Conservation (phyloP, 1,140 invertebrate genomes). For the Lasioglossum albipes region DNA sequence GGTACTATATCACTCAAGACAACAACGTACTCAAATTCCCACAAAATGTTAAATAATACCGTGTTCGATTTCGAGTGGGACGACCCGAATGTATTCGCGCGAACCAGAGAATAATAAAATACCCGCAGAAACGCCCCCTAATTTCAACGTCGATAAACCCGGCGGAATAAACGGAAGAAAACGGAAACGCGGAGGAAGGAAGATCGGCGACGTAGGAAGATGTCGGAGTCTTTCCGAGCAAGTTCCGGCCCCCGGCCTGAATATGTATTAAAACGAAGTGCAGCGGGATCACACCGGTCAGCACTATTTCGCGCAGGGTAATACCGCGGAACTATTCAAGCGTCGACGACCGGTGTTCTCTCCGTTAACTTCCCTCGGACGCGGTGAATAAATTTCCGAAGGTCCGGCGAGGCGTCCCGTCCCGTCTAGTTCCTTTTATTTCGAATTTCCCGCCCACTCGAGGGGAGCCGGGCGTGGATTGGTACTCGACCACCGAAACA, state of each 20-base stretch:
- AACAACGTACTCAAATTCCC: no score
- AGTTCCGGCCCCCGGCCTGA: slow-evolving; percentile 19
- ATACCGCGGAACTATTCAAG: slow-evolving; percentile 24
- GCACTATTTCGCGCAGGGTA: slow-evolving; percentile 47
- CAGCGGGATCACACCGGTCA: slow-evolving; percentile 36
- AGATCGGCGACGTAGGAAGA: neutral
- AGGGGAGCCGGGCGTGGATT: slow-evolving; percentile 25
- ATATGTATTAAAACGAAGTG: slow-evolving; percentile 56
- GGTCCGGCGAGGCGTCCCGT: slow-evolving; percentile 16
- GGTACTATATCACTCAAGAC: no score
- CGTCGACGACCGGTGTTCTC: slow-evolving; percentile 27
- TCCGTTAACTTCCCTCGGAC: slow-evolving; percentile 50
- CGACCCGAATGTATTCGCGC: no score
- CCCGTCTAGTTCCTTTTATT: slow-evolving; percentile 55
- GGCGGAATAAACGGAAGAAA: neutral
- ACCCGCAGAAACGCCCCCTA: no score
- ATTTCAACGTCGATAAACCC: no score
- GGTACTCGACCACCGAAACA: slow-evolving; percentile 43
- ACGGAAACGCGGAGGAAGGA: neutral
- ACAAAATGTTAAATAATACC: no score
- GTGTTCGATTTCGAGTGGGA: no score
- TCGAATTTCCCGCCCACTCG: slow-evolving; percentile 61
- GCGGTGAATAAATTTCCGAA: slow-evolving; percentile 67
- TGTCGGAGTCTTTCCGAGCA: neutral
- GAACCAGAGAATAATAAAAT: no score